These are phyloP conservation scores for Chymomyza fuscimana DNA, from an alignment of 2,888 invertebrate species.

Conservation along the genomic window DNA sequence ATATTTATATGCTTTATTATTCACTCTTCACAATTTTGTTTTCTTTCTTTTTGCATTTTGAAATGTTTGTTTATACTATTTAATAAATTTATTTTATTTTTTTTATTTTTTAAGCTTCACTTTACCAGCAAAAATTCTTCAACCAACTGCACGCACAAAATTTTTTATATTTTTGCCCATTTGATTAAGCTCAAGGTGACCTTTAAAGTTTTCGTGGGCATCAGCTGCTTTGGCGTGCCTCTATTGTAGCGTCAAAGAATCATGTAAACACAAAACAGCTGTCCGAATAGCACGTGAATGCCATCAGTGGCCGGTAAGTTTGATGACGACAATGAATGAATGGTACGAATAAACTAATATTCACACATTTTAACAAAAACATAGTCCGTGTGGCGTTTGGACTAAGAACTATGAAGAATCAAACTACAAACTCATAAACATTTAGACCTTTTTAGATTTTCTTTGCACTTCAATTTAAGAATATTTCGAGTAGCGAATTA, in stretches of 20 bases:
- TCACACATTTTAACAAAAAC: no score
- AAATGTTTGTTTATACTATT: background rate
- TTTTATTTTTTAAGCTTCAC: slow-evolving; percentile 37
- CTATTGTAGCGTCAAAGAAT: slow-evolving; percentile 44
- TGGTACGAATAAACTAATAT: no score
- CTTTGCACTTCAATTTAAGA: no score
- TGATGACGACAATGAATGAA: background rate
- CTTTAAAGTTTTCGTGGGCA: slow-evolving; percentile 62
- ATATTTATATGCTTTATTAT: background rate
- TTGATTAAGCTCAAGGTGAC: slow-evolving; percentile 73
- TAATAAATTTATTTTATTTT: background rate
- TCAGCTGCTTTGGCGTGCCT: slow-evolving; percentile 55
- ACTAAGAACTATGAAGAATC: no score
- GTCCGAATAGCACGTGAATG: slow-evolving; percentile 13
- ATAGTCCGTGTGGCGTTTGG: no score
- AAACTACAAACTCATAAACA: no score
- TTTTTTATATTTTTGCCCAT: slow-evolving; percentile 33
- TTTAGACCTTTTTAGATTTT: no score
- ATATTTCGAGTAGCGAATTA: no score
- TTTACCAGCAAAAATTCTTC: slow-evolving; percentile 56
- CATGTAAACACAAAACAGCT: slow-evolving; percentile 67
- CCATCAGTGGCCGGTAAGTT: background rate
- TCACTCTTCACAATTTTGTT: background rate
- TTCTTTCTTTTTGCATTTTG: background rate
- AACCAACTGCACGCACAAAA: slow-evolving; percentile 34